phyloP scores from a whole-genome alignment of 2,113 vertebrate genomes.

The Ochotona princeps region DNA sequence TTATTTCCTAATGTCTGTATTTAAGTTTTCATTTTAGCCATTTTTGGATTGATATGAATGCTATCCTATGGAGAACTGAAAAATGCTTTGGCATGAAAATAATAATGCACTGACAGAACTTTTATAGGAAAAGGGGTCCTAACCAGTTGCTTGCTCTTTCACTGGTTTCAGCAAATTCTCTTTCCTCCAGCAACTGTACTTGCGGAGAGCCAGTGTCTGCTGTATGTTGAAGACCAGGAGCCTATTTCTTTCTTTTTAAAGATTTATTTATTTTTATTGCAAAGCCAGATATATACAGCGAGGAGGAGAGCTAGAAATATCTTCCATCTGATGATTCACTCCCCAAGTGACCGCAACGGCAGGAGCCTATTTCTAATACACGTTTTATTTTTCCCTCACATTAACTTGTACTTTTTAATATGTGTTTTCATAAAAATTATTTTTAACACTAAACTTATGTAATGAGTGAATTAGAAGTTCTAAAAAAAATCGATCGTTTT shows the following conservation, averaged over 20 bases:
- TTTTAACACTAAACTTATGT: constrained; percentile 24
- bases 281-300: too few species aligned
- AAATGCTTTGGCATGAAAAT: background rate
- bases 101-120: background rate
- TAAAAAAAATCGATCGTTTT: constrained; percentile 33
- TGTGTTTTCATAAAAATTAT: background rate
- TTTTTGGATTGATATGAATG: background rate
- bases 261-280: too few species aligned
- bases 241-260: too few species aligned
- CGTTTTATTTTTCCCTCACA: background rate
- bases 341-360: too few species aligned
- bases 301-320: too few species aligned
- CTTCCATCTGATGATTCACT: too few species aligned
- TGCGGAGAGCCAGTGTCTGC: background rate
- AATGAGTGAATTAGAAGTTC: constrained; percentile 11
- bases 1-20: background rate
- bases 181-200: background rate
- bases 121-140: background rate
- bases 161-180: background rate
- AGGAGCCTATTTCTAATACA: background rate
- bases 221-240: background rate
- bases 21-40: constrained; percentile 17
- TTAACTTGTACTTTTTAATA: background rate
- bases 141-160: background rate
- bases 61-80: background rate